A percentile compares a stretch with the other conserved stretches of the same genome.
These are phyloP conservation scores for Sarcophaga variegata DNA, from an alignment of 2,888 invertebrate genomes.

Conservation along the genomic window DNA sequence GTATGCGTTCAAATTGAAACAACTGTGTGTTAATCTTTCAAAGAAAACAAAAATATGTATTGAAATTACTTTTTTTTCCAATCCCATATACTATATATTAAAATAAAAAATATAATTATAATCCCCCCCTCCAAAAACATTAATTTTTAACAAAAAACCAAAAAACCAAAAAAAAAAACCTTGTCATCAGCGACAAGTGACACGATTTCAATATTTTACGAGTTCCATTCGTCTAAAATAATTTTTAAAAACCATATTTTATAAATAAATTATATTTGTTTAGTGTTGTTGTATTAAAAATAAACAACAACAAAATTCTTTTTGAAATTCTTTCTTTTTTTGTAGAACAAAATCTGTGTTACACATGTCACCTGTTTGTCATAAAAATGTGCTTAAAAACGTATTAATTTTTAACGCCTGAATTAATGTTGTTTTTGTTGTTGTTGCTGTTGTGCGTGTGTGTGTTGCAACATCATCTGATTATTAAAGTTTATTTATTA, in stretches of 20 bases:
- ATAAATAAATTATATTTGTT: too few species aligned
- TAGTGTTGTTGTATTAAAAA: too few species aligned
- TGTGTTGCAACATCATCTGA: background rate
- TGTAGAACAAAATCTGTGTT: background rate
- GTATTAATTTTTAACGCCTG: background rate
- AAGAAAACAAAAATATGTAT: background rate
- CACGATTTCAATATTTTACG: background rate
- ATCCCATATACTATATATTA: too few species aligned
- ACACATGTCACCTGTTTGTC: conserved; percentile 1
- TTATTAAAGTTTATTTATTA: background rate
- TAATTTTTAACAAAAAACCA: background rate
- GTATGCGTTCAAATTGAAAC: conserved; percentile 43
- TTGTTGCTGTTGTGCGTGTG: background rate
- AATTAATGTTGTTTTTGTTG: background rate
- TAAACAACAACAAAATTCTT: conserved; percentile 12
- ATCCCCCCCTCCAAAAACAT: background rate
- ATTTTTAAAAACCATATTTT: background rate
- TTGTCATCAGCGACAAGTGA: background rate
- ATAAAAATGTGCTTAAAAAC: background rate
- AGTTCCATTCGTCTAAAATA: too few species aligned
- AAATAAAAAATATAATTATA: too few species aligned
- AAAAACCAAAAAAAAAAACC: background rate
- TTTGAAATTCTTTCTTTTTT: background rate
- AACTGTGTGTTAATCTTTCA: conserved; percentile 33
- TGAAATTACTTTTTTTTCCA: too few species aligned